Base-by-base conservation (phyloP, 2,888 invertebrate genomes). In the Flexamia atlantica region DNA sequence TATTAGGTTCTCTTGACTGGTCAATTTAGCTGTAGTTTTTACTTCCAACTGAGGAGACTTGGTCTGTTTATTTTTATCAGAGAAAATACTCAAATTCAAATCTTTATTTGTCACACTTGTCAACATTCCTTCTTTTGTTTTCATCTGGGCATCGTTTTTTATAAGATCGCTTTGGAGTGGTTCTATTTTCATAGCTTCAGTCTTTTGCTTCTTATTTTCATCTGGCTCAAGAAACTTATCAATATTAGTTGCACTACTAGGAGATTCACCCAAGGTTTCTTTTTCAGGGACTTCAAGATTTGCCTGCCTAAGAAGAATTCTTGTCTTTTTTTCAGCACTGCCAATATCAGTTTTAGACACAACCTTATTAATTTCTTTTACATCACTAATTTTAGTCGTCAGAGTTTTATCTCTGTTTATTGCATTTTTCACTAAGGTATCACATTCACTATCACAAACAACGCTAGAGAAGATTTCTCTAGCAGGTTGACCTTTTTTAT, bases 361-460 rank as follows among this genome's bases (percentile, higher is more conserved):
- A 28, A 25, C 53, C 25, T 53, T 32, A 53, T 17, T 74, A 12
- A 30, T 32, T 25, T 72, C 30, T 72, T 36, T 83, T 17, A 82
- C 28, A 82, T 40, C n/a, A 53, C 32, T 46, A 28, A 12, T 42
- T 23, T 30, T 30, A 17, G 3, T 5, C 2, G 7, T 57, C 57
- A 23, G 23, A 9, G 23, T 64, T 28, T 28, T 30, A 28, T 30
- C 10, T 64, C 14, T 10, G 23, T 10, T 53, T 53, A 53, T 53
- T 53, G 17, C 0, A 64, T 28, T 64, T 9, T 79, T 25, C 5
- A 12, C 25, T 79, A 50, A 30, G 23, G 17, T 57, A 64, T 57
- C 40, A 64, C 53, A 53, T 25, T 32, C n/a, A 10, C 32, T 53
- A 25, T 81, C 60, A 53, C 81, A 81, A 64, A 20, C 60, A 25